Conservation (phyloP, 2,113 vertebrate genomes). For the Aspiorhynchus laticeps region DNA sequence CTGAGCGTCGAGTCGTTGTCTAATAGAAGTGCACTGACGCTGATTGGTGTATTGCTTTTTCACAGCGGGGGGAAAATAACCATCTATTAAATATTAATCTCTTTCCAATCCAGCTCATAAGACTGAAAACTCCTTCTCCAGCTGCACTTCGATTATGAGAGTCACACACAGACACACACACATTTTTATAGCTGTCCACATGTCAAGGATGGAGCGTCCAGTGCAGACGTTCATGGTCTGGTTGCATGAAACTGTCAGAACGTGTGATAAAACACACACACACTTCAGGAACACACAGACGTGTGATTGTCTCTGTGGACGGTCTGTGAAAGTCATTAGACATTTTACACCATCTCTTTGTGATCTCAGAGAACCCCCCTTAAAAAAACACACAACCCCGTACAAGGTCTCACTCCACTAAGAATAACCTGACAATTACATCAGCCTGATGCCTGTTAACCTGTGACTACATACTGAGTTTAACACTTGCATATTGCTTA, state of each 20-base stretch:
- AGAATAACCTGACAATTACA: conserved; percentile 16
- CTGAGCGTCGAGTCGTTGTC: conserved; percentile 41
- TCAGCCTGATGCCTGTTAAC: neutral
- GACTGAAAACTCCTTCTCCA: conserved; percentile 14
- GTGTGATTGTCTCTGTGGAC: conserved; percentile 35
- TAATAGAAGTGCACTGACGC: conserved; percentile 48
- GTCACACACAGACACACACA: conserved; percentile 8
- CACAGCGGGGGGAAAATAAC: conserved; percentile 54
- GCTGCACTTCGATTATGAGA: conserved; percentile 27
- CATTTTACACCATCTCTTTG: conserved; percentile 32
- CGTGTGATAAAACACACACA: conserved; percentile 10
- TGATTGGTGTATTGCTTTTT: conserved; percentile 58
- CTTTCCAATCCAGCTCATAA: conserved; percentile 42
- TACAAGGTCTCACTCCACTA: neutral
- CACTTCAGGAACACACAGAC: conserved; percentile 10
- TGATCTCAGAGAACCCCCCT: conserved; percentile 18
- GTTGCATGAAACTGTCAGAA: conserved; percentile 47
- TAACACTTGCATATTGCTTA: neutral
- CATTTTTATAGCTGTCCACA: conserved; percentile 26
- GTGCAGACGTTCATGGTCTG: conserved; percentile 41
- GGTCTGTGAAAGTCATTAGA: conserved; percentile 48
- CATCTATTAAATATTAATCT: conserved; percentile 65
- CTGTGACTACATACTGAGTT: neutral
- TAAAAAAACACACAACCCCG: neutral
- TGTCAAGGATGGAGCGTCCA: conserved; percentile 35